Base-by-base conservation (phyloP, 2,113 vertebrate genomes). In the Cairina moschata region DNA sequence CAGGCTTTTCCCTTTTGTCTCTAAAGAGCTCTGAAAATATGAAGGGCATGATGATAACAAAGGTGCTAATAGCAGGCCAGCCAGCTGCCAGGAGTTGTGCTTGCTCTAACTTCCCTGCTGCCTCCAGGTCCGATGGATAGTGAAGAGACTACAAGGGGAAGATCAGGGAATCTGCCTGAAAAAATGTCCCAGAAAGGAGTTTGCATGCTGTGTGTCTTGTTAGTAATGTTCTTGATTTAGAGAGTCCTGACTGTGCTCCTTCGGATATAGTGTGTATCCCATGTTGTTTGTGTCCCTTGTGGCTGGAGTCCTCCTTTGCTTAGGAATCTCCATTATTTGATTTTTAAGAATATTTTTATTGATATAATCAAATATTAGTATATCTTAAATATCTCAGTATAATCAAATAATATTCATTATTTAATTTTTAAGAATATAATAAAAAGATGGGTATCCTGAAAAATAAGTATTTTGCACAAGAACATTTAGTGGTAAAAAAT, bases 161-260 rank as follows among this genome's bases (percentile, higher is more conserved):
- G 72, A 8, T 32, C 8, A 15, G 58, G 54, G 48, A 29, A 50
- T 28, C 44, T 59, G 32, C 36, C 65, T 17, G 36, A 8, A 54
- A 18, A 52, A 18, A 22, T 28, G 32, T 11, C 58, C 36, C 9
- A 18, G 21, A 12, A 34, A 6, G 1, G 48, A 44, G 62, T 50
- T 42, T 0, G 3, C 3, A 42, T 36, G 62, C 55, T 26, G 18
- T 7, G 18, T 7, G n/a, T 32, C n/a, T 15, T 15, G 22, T 69
- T 26, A 17, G 42, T 8, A 42, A 32, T 1, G 22, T n/a, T 62
- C 22, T 28, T 11, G 22, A 20, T 67, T 50, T 6, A 17, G 60
- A 38, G 32, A 42, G n/a, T 38, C 34, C 26, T 22, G 0, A 2
- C 6, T 26, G 12, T 6, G 4, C 12, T 17, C 1, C 1, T 60